Evolutionary conservation across 2,888 invertebrate genomes (phyloP).

Genomic region (Spisula subtruncata): DNA sequence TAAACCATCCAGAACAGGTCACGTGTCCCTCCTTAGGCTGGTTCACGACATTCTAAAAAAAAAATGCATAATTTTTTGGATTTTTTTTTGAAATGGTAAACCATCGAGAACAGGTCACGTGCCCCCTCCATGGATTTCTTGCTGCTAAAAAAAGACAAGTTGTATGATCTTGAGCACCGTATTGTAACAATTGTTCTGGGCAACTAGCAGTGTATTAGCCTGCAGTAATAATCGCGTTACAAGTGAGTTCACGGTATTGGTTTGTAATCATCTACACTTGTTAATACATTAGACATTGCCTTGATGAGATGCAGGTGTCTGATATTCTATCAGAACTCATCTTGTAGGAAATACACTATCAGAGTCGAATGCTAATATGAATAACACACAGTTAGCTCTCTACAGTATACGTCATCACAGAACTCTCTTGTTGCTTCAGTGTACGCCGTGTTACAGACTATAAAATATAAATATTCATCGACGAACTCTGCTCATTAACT

Average conservation of each 20-base stretch:
- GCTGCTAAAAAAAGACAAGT: no score
- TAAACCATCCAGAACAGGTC: no score
- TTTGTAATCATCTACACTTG: neutral
- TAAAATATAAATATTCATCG: neutral
- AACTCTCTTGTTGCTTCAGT: no score
- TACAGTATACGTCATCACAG: neutral
- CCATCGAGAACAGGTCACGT: no score
- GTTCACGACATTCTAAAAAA: no score
- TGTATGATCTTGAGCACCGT: no score
- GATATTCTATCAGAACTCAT: neutral
- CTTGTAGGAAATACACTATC: neutral
- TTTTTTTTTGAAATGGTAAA: no score
- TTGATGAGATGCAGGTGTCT: neutral
- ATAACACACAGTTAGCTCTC: neutral
- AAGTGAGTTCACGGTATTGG: neutral
- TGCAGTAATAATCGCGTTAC: neutral
- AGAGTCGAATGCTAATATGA: neutral
- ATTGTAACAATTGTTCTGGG: neutral
- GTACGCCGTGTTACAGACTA: neutral
- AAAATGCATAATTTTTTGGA: no score
- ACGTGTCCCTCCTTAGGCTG: no score
- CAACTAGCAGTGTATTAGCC: no score
- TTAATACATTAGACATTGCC: neutral
- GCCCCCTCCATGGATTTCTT: no score
- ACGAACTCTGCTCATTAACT: neutral